Percentiles rank a stretch among this genome's conserved stretches.
These are phyloP conservation scores for Lanius collurio DNA, from an alignment of 2,113 vertebrate genomes.

Conservation along the genomic window DNA sequence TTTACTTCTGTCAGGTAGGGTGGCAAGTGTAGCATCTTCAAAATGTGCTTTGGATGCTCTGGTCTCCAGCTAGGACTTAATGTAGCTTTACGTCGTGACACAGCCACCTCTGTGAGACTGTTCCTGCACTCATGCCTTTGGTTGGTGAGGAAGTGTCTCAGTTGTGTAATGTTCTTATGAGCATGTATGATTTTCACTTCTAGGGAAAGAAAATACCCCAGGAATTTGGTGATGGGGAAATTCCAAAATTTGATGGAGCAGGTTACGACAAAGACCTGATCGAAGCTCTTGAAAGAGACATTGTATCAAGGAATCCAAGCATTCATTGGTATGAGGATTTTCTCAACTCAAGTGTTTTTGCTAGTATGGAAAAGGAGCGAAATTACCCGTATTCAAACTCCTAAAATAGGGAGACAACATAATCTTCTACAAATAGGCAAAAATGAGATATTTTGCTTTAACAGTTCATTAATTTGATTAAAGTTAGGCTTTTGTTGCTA, in stretches of 20 bases:
- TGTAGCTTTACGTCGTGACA: rapidly evolving
- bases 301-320: slow-evolving; percentile 95
- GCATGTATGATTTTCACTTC: slow-evolving; percentile 7
- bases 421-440: not conserved
- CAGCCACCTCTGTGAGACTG: not conserved
- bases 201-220: slow-evolving; percentile 84
- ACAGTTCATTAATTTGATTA: slow-evolving; percentile 2
- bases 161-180: not conserved
- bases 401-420: not conserved
- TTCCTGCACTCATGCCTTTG: not conserved
- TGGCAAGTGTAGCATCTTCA: not conserved
- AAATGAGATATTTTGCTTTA: not conserved
- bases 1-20: not conserved
- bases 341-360: not conserved
- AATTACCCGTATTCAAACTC: not conserved
- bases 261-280: slow-evolving; percentile 92
- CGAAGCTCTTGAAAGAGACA: slow-evolving; percentile 92
- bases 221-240: slow-evolving; percentile 82
- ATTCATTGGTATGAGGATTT: slow-evolving; percentile 86
- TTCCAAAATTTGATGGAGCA: slow-evolving; percentile 88
- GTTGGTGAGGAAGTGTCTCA: not conserved
- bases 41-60: not conserved
- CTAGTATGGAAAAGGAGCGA: not conserved
- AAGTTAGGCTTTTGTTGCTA: not conserved
- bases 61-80: not conserved